Percentiles rank a stretch among this genome's conserved stretches.
Evolutionary conservation across 2,888 invertebrate species (phyloP).

Genomic region (Pseudococcus jackbeardsleyi): DNA sequence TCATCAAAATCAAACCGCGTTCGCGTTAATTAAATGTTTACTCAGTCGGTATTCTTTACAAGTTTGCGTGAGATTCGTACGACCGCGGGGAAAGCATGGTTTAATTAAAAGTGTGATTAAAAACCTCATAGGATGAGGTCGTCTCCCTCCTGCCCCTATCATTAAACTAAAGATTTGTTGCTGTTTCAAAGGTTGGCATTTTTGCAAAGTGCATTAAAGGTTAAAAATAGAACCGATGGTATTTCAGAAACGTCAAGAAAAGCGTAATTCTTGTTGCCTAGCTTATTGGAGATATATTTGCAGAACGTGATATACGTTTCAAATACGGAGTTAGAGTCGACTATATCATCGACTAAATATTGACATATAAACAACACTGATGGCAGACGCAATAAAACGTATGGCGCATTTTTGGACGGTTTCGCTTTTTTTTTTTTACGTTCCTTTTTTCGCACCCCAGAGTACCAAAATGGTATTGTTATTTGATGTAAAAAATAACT

Average conservation of each 20-base stretch:
- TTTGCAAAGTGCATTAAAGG: slow-evolving; percentile 27
- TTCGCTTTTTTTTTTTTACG: neutral
- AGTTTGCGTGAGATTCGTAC: neutral
- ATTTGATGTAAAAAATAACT: slow-evolving; percentile 22
- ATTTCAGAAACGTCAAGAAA: slow-evolving; percentile 42
- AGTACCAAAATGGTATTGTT: slow-evolving; percentile 12
- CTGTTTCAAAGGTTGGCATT: neutral
- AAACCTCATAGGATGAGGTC: neutral
- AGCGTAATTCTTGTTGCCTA: slow-evolving; percentile 50
- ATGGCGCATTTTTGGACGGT: slow-evolving; percentile 5
- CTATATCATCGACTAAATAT: slow-evolving; percentile 41
- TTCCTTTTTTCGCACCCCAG: neutral
- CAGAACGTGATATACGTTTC: slow-evolving; percentile 51
- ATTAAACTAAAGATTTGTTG: neutral
- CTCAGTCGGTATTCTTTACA: neutral
- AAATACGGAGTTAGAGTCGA: slow-evolving; percentile 48
- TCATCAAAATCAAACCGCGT: slow-evolving; percentile 1
- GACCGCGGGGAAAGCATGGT: neutral
- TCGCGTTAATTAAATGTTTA: slow-evolving; percentile 30
- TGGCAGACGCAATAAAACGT: slow-evolving; percentile 19
- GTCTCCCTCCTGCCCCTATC: neutral
- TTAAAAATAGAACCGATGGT: slow-evolving; percentile 38
- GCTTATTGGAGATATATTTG: slow-evolving; percentile 54
- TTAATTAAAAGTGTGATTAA: slow-evolving; percentile 29
- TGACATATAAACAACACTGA: slow-evolving; percentile 43